These are phyloP conservation scores for Proales similis DNA, from an alignment of 1,140 invertebrate genomes.

Conservation along the genomic window DNA sequence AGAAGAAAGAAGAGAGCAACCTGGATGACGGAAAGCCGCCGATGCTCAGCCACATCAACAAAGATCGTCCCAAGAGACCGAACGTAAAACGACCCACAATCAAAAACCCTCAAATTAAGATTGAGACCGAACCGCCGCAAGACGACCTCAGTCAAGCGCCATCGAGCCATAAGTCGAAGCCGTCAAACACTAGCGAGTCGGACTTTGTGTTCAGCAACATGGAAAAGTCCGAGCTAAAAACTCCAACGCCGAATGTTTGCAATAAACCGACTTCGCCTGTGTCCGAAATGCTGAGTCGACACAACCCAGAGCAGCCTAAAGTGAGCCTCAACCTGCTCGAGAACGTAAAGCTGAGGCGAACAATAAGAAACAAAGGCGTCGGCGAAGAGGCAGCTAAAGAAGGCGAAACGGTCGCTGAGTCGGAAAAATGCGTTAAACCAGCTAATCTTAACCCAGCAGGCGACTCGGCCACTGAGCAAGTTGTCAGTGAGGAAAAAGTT, in stretches of 20 bases:
- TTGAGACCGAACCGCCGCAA: not conserved
- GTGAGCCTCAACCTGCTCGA: constrained; percentile 2
- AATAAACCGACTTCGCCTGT: not conserved
- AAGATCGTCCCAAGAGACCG: constrained; percentile 3
- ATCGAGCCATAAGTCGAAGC: no score
- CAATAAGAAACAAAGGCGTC: constrained; percentile 4
- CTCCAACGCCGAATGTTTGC: not conserved
- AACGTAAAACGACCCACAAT: constrained; percentile 15
- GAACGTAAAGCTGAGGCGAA: constrained; percentile 22
- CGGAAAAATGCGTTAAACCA: no score
- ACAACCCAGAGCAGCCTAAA: constrained; percentile 11
- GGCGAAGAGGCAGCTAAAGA: not conserved
- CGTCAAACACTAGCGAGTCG: not conserved
- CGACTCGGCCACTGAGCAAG: no score
- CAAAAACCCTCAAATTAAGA: constrained; percentile 18
- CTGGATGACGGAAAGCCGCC: not conserved
- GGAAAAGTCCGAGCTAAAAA: not conserved
- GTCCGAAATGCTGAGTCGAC: not conserved
- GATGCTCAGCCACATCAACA: constrained; percentile 8
- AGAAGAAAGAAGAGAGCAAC: constrained; percentile 10
- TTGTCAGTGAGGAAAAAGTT: no score
- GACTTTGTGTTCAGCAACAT: no score
- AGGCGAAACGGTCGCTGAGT: no score
- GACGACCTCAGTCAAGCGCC: no score
- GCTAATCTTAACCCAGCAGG: no score